phyloP scores from a whole-genome alignment of 64 coral and sea anemone species.

The Platygyra sinensis region DNA sequence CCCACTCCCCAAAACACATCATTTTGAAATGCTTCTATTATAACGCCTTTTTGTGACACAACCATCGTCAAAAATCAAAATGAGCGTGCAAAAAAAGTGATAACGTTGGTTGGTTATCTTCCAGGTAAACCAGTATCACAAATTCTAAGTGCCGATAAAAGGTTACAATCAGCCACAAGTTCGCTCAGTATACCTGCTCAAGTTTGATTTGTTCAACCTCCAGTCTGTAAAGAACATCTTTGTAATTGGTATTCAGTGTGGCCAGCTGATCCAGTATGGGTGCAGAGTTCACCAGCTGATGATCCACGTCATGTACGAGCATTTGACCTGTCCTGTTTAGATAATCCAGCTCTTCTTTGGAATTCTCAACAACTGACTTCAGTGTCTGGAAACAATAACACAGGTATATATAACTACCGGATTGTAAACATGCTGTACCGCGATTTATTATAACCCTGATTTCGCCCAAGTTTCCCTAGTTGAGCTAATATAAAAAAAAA shows the following conservation, averaged over 20 bases:
- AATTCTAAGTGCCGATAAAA: too few relatives aligned
- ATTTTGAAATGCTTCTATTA: too few relatives aligned
- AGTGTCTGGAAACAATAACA: constrained; percentile 40
- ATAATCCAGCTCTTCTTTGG: constrained; percentile 69
- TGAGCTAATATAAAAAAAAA: too few relatives aligned
- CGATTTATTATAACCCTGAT: not conserved
- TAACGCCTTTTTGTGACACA: too few relatives aligned
- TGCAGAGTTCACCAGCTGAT: constrained; percentile 69
- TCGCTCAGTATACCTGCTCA: constrained; percentile 3
- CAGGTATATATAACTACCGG: not conserved
- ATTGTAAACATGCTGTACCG: not conserved
- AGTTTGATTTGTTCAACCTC: constrained; percentile 49
- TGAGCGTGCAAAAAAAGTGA: too few relatives aligned
- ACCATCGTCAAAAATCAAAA: too few relatives aligned
- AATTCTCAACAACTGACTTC: constrained; percentile 68
- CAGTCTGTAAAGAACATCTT: constrained; percentile 19
- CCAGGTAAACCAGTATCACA: too few relatives aligned
- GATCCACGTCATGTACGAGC: constrained; percentile 63
- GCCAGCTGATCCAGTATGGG: constrained; percentile 74
- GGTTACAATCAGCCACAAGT: not conserved
- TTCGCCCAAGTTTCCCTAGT: too few relatives aligned
- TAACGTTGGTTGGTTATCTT: too few relatives aligned
- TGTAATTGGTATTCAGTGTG: constrained; percentile 51
- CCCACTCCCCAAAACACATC: too few relatives aligned
- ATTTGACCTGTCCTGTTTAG: constrained; percentile 58